phyloP scores from a whole-genome alignment of 2,113 vertebrate genomes.

The Alexandromys fortis region DNA sequence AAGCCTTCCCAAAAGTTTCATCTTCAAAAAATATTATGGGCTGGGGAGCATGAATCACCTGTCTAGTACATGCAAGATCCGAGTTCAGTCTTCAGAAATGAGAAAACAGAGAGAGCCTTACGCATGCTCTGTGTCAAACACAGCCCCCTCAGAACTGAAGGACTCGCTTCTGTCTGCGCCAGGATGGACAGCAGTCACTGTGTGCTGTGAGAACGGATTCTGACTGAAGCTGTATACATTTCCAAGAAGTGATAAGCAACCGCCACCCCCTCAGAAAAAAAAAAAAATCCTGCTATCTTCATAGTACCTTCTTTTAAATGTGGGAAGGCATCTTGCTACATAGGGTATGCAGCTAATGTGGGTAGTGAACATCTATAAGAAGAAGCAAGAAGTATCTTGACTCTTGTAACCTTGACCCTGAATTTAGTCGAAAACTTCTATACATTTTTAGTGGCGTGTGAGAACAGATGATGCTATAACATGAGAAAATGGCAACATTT shows the following conservation, averaged over 20 bases:
- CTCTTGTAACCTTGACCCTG: slow-evolving; percentile 83
- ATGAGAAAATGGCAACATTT: slow-evolving; percentile 87
- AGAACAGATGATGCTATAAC: slow-evolving; percentile 86
- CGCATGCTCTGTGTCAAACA: background rate
- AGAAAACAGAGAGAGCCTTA: background rate
- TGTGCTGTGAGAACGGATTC: background rate
- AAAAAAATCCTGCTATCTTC: background rate
- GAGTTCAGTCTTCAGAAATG: background rate
- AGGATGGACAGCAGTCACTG: background rate
- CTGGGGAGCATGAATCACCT: too few relatives aligned
- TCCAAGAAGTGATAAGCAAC: background rate
- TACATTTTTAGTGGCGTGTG: slow-evolving; percentile 82
- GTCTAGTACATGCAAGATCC: background rate
- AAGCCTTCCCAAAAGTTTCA: background rate
- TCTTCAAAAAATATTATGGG: background rate
- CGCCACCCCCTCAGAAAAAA: too few relatives aligned
- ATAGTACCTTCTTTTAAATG: slow-evolving; percentile 51
- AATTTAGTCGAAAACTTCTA: slow-evolving; percentile 83
- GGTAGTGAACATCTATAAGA: slow-evolving; percentile 28
- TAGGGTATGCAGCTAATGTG: slow-evolving; percentile 72
- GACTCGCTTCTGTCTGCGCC: background rate
- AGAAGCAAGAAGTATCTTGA: slow-evolving; percentile 81
- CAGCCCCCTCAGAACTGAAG: slow-evolving; percentile 19
- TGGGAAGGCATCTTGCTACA: slow-evolving; percentile 15
- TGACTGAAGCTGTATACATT: slow-evolving; percentile 24